Evolutionary conservation across 2,797 vertebrate species (phyloP), one percentile per base, ranked within the genome.

Genomic region (Enteromius argenteus): DNA sequence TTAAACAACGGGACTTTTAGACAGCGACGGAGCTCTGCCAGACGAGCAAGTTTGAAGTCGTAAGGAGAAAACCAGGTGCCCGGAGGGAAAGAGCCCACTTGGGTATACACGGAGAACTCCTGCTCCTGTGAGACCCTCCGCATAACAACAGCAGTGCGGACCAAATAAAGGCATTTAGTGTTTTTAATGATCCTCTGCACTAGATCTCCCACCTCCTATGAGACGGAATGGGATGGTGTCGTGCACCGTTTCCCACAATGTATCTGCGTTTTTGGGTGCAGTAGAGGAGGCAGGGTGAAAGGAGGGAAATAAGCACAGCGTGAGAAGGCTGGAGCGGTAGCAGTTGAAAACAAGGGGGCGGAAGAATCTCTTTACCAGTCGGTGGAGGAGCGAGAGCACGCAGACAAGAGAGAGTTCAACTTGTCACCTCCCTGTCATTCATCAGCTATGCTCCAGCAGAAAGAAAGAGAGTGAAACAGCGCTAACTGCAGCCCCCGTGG

Each of bases 371-470:
- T 83, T 76, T 76, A 67, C 46, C 35, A 83, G 46, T 83, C 58
- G 58, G 81, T 60, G 62, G 49, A 73, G n/a, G 44, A 85, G 75
- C 3, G 35, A 79, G 77, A 35, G 62, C 13, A 8, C 46, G 27
- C 64, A 68, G 81, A 81, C 53, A 62, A 80, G 44, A 2, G 32
- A 74, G 56, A 69, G 81, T 82, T 84, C 75, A 80, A 39, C 87
- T 75, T 72, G 53, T 72, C 83, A 84, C 75, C 62, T 86, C 11
- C 5, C 42, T 78, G 72, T 78, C 80, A 66, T 80, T 85, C 77
- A 68, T 83, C 84, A 84, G 53, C 19, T 17, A 19, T 69, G 42
- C 53, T 85, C 62, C 64, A 72, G 21, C 72, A 46, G 35, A 42
- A 19, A 30, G 44, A 64, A 53, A 56, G 53, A 4, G 21, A 60